phyloP scores from a whole-genome alignment of 2,797 vertebrate genomes.

The Mormyrops attenuatus region DNA sequence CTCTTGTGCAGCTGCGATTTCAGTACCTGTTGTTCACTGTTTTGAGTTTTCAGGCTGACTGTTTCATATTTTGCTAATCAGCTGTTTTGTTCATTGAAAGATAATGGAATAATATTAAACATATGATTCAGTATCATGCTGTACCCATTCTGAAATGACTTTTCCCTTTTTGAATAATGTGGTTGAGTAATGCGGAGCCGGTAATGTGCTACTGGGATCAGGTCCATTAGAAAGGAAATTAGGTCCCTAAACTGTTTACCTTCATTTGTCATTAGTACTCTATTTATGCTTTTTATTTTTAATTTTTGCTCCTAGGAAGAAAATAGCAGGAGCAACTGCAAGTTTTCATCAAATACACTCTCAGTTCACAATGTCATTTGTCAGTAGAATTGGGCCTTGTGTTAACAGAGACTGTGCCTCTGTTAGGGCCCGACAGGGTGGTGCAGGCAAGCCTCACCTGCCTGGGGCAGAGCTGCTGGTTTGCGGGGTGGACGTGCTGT shows the following conservation, averaged over 20 bases:
- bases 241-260: background rate
- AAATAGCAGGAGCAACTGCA: background rate
- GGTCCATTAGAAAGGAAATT: background rate
- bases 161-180: background rate
- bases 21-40: background rate
- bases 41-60: background rate
- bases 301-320: background rate
- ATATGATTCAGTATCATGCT: background rate
- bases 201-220: background rate
- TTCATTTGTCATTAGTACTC: background rate
- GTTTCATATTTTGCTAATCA: background rate
- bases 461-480: background rate
- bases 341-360: background rate
- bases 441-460: slow-evolving; percentile 18
- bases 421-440: background rate
- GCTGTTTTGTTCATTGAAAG: background rate
- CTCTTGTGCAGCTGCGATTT: background rate
- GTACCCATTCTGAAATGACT: background rate
- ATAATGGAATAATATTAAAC: background rate
- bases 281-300: slow-evolving; percentile 3
- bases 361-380: background rate
- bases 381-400: background rate
- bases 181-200: background rate
- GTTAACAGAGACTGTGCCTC: background rate
- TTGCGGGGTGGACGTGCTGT: slow-evolving; percentile 30